These are phyloP conservation scores for Agelastica alni DNA, from an alignment of 2,888 invertebrate species.

Conservation along the genomic window DNA sequence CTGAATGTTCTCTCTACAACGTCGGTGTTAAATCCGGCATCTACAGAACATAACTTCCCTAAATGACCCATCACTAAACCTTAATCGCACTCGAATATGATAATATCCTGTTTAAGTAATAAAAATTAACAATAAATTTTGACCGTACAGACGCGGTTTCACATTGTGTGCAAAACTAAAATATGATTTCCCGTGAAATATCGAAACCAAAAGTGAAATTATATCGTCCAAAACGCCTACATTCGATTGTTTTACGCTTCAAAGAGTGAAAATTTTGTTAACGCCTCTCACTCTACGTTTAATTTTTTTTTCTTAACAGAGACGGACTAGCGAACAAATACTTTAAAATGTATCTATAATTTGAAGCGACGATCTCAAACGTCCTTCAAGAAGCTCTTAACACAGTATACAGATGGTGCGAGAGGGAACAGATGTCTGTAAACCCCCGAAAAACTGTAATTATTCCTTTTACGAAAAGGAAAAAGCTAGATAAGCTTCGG, in stretches of 20 bases:
- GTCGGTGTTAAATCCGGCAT: not conserved
- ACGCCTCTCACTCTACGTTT: conserved; percentile 6
- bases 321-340: conserved; percentile 3
- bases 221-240: conserved; percentile 23
- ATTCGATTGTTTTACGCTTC: conserved; percentile 22
- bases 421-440: no score
- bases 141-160: conserved; percentile 2
- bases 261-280: conserved; percentile 21
- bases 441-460: no score
- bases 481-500: no score
- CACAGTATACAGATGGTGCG: no score
- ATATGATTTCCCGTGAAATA: conserved; percentile 16
- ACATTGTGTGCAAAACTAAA: conserved; percentile 6
- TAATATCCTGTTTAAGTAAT: conserved; percentile 2
- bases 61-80: conserved; percentile 8
- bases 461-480: no score
- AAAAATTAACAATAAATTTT: conserved; percentile 12
- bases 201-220: conserved; percentile 22
- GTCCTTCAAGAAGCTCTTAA: no score
- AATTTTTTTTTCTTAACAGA: not conserved
- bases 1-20: not conserved
- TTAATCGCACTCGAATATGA: not conserved
- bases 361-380: no score
- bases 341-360: no score
- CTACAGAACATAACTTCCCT: not conserved